Base-by-base conservation (phyloP, 2,888 invertebrate species). In the Pheosia gnoma region DNA sequence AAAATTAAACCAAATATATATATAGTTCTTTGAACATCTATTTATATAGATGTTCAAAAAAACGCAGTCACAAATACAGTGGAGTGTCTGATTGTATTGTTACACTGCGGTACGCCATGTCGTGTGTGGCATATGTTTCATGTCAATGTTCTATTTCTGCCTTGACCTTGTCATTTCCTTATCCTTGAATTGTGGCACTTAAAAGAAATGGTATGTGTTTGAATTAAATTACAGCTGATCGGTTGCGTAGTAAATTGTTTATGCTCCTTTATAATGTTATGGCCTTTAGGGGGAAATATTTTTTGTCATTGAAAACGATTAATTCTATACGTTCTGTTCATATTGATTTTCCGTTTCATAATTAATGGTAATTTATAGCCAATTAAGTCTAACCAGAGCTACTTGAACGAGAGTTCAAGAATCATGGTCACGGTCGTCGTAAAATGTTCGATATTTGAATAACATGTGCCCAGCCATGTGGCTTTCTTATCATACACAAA, bases 391-490 rank as follows among this genome's bases (percentile, higher is more conserved):
- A 10, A 25, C 13, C 51, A 10, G n/a, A n/a, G 55, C 39, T 9
- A 56, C 56, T 43, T 56, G 13, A 43, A 43, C 68, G 61, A 56
- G 70, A 79, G 78, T 82, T 82, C 66, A 81, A 78, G 74, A 75
- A 78, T 80, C 86, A 88, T 70, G 85, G 87, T 85, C 88, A 89
- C 63, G 88, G 87, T 79, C 82, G 79, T 60, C 62, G 67, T 80
- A 76, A 79, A 75, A 71, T 71, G 68, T 63, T 66, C 61, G 59
- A 77, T 78, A 77, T 77, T 79, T 80, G 71, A 67, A 76, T 75
- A 81, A 84, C 89, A 89, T 85, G 80, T 87, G 88, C 79, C 78
- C 70, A 66, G 81, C 87, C 90, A 90, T 85, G 85, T 90, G 91
- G 87, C 82, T 83, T 81, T 80, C 72, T 84, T 86, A 85, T 84